Percentiles rank a stretch among this genome's conserved stretches.
phyloP scores from a whole-genome alignment of 2,113 vertebrate species.

The Vicugna pacos region DNA sequence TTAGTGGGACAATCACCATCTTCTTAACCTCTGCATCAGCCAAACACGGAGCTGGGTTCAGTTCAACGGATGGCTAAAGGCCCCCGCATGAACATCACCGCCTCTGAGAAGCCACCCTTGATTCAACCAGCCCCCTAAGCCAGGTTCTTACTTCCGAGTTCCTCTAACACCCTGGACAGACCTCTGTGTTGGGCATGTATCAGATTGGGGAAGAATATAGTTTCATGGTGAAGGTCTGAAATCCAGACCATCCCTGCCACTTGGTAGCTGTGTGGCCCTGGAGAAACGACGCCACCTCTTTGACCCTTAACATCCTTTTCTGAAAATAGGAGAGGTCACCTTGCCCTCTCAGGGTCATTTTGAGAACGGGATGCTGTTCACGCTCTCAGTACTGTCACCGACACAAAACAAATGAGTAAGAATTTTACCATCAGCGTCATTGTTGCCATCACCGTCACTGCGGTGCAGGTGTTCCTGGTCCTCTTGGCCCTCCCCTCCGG shows the following conservation, averaged over 20 bases:
- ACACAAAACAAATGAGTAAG: not conserved
- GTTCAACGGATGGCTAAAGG: not conserved
- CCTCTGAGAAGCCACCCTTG: conserved; percentile 15
- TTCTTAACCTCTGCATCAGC: not conserved
- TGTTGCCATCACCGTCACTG: not conserved
- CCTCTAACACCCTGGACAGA: not conserved
- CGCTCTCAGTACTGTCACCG: not conserved
- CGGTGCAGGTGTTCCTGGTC: not conserved
- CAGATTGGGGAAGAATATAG: not conserved
- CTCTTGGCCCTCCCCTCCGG: not conserved
- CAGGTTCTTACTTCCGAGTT: not conserved
- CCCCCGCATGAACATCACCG: not conserved
- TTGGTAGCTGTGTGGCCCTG: not conserved
- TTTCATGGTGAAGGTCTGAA: not conserved
- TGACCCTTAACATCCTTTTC: not conserved
- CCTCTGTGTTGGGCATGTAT: not conserved
- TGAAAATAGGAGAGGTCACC: not conserved
- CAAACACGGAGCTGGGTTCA: not conserved
- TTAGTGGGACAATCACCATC: not conserved
- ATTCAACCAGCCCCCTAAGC: not conserved
- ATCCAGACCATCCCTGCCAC: not conserved
- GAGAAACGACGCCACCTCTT: not conserved
- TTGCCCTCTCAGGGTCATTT: not conserved
- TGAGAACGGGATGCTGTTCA: not conserved
- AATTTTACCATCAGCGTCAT: not conserved